Evolutionary conservation across 2,113 vertebrate species (phyloP).

Genomic region (Globicephala melas): DNA sequence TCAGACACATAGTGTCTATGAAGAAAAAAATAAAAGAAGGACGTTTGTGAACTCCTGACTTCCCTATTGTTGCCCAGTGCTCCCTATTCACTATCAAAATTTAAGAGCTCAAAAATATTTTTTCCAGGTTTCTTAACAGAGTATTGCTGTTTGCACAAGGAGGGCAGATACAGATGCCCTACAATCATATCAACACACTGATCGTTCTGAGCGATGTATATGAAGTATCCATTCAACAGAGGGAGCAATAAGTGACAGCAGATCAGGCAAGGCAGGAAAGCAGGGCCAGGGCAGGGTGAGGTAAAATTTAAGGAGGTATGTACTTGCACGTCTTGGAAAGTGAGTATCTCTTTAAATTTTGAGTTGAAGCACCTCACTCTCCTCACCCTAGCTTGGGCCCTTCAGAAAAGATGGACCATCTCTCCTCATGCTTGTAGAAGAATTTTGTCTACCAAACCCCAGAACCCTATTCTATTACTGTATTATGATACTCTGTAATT

Average conservation of each 20-base stretch:
- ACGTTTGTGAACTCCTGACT: background rate
- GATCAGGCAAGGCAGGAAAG: background rate
- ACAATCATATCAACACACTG: background rate
- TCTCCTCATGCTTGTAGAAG: background rate
- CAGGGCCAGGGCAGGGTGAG: background rate
- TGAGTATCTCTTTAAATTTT: background rate
- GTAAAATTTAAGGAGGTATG: background rate
- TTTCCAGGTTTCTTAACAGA: background rate
- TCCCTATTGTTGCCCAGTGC: background rate
- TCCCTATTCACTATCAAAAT: background rate
- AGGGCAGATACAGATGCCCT: background rate
- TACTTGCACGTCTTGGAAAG: background rate
- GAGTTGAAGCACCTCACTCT: background rate
- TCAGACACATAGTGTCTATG: background rate
- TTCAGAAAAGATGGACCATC: background rate
- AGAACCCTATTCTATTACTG: background rate
- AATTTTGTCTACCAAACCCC: background rate
- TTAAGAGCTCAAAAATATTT: background rate
- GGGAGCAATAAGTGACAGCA: background rate
- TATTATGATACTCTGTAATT: background rate
- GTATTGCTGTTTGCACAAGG: background rate
- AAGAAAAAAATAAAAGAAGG: background rate
- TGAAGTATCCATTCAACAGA: background rate
- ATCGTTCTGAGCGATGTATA: background rate
- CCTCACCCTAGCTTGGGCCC: background rate